Evolutionary conservation across 1,140 invertebrate species (phyloP).

Genomic region (Drosophila ambigua): DNA sequence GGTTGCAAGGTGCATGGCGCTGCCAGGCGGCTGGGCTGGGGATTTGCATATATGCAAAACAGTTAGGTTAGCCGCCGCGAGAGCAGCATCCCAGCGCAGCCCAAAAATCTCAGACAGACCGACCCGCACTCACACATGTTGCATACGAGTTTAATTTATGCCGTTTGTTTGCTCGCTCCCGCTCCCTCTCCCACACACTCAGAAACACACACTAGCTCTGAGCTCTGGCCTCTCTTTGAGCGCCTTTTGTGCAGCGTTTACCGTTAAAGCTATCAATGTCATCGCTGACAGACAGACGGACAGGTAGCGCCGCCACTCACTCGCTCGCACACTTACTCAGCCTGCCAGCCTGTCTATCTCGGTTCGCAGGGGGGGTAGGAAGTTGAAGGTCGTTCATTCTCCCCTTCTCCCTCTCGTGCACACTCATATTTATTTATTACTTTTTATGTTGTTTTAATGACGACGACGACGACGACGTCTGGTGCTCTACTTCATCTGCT

Average conservation of each 20-base stretch:
- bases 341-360: constrained; percentile 39
- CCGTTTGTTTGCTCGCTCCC: constrained; percentile 42
- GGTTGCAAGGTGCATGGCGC: constrained; percentile 67
- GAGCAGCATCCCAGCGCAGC: too few species aligned
- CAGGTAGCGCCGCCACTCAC: constrained; percentile 60
- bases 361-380: constrained; percentile 55
- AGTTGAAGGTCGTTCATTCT: constrained; percentile 81
- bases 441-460: constrained; percentile 82
- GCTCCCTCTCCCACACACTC: constrained; percentile 1
- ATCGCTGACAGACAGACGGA: constrained; percentile 57
- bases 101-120: constrained; percentile 61
- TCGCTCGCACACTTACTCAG: constrained; percentile 36
- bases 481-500: constrained; percentile 62
- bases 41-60: constrained; percentile 80
- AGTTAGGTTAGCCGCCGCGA: constrained; percentile 47
- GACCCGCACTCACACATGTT: constrained; percentile 65
- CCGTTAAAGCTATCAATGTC: constrained; percentile 79
- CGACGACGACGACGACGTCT: constrained; percentile 49
- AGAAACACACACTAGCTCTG: not conserved
- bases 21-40: constrained; percentile 22
- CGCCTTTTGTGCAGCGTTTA: constrained; percentile 59
- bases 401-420: constrained; percentile 45
- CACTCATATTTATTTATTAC: constrained; percentile 81
- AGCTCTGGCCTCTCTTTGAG: constrained; percentile 36
- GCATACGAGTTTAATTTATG: constrained; percentile 77